phyloP scores from a whole-genome alignment of 2,113 vertebrate species.

The Urocitellus parryii region DNA sequence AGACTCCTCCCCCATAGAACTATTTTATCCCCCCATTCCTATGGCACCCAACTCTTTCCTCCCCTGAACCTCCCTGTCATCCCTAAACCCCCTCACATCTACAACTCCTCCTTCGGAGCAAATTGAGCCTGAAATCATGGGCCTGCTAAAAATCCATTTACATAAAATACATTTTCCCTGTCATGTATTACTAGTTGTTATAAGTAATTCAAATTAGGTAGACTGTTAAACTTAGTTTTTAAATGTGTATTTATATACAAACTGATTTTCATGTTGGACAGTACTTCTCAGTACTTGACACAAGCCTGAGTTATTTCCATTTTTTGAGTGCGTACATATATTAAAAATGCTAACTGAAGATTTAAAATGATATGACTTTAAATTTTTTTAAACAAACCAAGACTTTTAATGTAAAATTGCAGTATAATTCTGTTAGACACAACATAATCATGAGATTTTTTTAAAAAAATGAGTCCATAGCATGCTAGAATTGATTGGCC shows the following conservation, averaged over 20 bases:
- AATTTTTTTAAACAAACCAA: neutral
- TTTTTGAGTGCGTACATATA: neutral
- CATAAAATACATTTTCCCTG: neutral
- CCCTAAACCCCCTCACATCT: neutral
- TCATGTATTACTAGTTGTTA: neutral
- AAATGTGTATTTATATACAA: neutral
- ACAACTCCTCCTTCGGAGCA: neutral
- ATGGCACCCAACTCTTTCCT: neutral
- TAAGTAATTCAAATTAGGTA: neutral
- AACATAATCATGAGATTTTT: neutral
- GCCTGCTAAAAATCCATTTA: neutral
- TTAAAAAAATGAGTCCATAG: neutral
- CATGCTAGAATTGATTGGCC: neutral
- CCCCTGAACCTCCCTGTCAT: neutral
- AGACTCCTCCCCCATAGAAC: neutral
- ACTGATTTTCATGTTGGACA: neutral
- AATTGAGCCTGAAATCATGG: neutral
- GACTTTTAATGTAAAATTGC: neutral
- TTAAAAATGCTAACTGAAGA: constrained; percentile 12
- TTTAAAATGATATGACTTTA: neutral
- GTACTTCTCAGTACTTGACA: neutral
- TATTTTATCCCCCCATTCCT: neutral
- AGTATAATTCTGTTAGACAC: neutral
- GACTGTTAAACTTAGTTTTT: constrained; percentile 30
- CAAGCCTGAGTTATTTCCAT: neutral